These are phyloP conservation scores for Drosophila crucigera DNA, from an alignment of 2,888 invertebrate genomes.

Conservation along the genomic window DNA sequence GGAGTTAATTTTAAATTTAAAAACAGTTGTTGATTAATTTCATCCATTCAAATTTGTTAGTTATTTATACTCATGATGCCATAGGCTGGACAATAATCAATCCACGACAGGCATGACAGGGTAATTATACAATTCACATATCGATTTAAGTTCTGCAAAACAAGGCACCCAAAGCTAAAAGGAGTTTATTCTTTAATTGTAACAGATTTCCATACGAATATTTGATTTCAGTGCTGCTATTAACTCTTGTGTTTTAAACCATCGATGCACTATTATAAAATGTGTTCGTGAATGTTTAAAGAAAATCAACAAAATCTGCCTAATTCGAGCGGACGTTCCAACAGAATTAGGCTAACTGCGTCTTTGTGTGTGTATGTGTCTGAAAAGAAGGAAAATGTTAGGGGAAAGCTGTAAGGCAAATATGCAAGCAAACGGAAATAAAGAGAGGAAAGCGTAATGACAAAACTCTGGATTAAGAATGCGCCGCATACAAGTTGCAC, in stretches of 20 bases:
- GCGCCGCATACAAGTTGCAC: slow-evolving; percentile 78
- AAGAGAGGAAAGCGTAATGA: slow-evolving; percentile 68
- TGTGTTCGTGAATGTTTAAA: slow-evolving; percentile 26
- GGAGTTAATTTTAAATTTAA: background rate
- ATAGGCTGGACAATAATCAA: background rate
- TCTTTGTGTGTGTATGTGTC: background rate
- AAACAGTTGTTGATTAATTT: background rate
- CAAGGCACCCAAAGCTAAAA: slow-evolving; percentile 22
- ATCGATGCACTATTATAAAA: slow-evolving; percentile 54
- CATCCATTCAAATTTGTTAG: background rate
- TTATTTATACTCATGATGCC: background rate
- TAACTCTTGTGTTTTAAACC: slow-evolving; percentile 38
- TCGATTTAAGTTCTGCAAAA: background rate
- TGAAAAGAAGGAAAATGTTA: background rate
- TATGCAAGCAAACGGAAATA: slow-evolving; percentile 61
- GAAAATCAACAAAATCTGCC: slow-evolving; percentile 58
- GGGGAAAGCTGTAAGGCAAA: slow-evolving; percentile 52
- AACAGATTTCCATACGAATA: slow-evolving; percentile 10
- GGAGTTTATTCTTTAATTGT: slow-evolving; percentile 3
- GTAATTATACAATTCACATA: background rate
- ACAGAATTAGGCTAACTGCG: slow-evolving; percentile 13
- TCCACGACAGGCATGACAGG: background rate
- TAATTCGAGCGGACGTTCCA: slow-evolving; percentile 54
- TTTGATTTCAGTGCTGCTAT: slow-evolving; percentile 21
- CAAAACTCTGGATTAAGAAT: slow-evolving; percentile 78